Evolutionary conservation across 2,888 invertebrate species (phyloP).

Genomic region (Nemapogon koenigi): DNA sequence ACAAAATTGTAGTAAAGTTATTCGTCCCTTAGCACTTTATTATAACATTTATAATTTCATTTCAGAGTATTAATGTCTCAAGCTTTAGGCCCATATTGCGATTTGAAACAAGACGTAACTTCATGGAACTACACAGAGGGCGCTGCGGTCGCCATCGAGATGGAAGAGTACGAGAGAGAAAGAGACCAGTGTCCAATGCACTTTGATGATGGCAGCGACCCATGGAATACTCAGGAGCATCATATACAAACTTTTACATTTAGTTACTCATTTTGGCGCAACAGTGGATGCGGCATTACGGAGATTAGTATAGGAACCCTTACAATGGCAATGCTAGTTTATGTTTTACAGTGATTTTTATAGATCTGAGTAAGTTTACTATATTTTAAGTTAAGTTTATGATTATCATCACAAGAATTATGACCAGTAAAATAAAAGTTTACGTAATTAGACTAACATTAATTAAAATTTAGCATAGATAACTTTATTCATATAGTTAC

Average conservation of each 20-base stretch:
- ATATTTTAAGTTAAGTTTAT: background rate
- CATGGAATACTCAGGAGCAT: slow-evolving; percentile 78
- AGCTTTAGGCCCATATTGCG: slow-evolving; percentile 91
- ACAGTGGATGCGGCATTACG: slow-evolving; percentile 24
- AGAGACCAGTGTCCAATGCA: slow-evolving; percentile 97
- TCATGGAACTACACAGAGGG: slow-evolving; percentile 91
- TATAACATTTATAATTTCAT: no score
- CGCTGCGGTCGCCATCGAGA: slow-evolving; percentile 89
- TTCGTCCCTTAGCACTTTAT: no score
- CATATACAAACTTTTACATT: slow-evolving; percentile 72
- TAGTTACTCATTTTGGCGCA: slow-evolving; percentile 42
- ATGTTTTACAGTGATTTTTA: slow-evolving; percentile 18
- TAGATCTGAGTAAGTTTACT: background rate
- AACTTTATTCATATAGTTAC: no score
- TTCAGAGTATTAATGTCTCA: slow-evolving; percentile 70
- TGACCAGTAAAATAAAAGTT: no score
- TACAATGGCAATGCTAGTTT: slow-evolving; percentile 22
- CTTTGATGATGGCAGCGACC: slow-evolving; percentile 92
- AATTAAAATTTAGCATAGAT: no score
- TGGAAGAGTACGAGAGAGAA: slow-evolving; percentile 92
- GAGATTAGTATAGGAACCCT: slow-evolving; percentile 24
- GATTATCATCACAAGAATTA: background rate
- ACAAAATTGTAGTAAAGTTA: no score
- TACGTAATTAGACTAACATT: no score
- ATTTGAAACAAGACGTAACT: slow-evolving; percentile 86